A percentile compares a stretch with the other conserved stretches of the same genome.
phyloP scores from a whole-genome alignment of 1,140 invertebrate species.

The Microplitis demolitor region DNA sequence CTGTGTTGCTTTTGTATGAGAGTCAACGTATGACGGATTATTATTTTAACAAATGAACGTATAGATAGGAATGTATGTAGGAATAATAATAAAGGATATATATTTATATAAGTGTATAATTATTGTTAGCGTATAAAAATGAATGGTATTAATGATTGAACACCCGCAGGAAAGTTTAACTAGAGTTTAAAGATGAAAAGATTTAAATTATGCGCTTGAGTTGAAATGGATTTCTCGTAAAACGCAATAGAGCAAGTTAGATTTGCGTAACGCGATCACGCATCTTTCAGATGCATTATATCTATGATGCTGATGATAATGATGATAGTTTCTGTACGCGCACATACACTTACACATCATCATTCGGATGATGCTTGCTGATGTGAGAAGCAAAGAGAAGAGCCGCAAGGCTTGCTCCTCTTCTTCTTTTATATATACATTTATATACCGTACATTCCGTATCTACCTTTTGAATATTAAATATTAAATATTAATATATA shows the following conservation, averaged over 20 bases:
- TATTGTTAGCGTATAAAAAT: neutral
- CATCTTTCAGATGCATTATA: neutral
- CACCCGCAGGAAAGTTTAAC: neutral
- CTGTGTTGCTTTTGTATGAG: no score
- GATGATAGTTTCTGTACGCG: no score
- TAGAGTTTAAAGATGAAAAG: no score
- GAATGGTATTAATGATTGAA: neutral
- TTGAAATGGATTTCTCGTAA: conserved; percentile 1
- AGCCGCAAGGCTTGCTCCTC: neutral
- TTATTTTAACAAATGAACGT: neutral
- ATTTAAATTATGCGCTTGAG: conserved; percentile 3
- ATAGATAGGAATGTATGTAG: neutral
- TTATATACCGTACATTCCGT: neutral
- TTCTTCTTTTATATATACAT: neutral
- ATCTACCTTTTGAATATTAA: conserved; percentile 4
- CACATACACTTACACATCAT: no score
- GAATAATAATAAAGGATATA: neutral
- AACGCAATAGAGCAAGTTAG: neutral
- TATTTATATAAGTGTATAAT: neutral
- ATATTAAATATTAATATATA: neutral
- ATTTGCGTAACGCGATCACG: conserved; percentile 24
- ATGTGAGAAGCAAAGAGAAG: neutral
- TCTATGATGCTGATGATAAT: neutral
- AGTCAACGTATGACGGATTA: neutral
- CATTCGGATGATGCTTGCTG: no score